Evolutionary conservation across 2,113 vertebrate species (phyloP), one percentile per base, ranked within the genome.

Genomic region (Leptocoma aspasia): DNA sequence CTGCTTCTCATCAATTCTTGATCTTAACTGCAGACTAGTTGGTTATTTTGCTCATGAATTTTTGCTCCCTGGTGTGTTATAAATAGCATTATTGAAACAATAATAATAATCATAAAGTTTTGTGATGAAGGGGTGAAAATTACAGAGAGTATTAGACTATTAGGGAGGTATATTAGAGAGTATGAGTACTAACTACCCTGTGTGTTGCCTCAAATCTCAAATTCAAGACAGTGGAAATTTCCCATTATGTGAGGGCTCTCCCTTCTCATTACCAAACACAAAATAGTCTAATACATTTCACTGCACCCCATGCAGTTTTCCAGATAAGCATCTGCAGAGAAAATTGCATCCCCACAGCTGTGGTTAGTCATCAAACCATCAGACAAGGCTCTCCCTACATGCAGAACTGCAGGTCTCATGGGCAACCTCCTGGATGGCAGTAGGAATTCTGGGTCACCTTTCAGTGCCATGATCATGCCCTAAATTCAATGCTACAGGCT

Each of bases 1-100:
- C 94, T 97, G 85, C 61, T 96, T 94, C 90, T 96, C 93, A 96
- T 96, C 92, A 95, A 71, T 93, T 93, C 88, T 84, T 44, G 63
- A 78, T 95, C 76, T 92, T 90, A 95, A 86, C 92, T 52, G 94
- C 93, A 86, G 76, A 78, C 60, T 71, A 78, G 42, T 75, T 96
- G 78, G 82, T 94, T 97, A 83, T 78, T 90, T 95, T 71, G 72
- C 56, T 81, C 88, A 86, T 76, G 82, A 90, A 64, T 78, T 88
- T 94, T 92, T 81, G 57, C 63, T 94, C 90, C 95, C 95, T 72
- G 59, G 61, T 37, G 93, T 65, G 89, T 90, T 92, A 94, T 84
- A 96, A 96, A 95, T 92, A 95, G 80, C 80, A 92, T 86, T 94
- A 93, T 65, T 83, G 93, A 93, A 94, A 90, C 80, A 95, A 81